phyloP scores from a whole-genome alignment of 2,888 invertebrate genomes.

The Torymus texanus region DNA sequence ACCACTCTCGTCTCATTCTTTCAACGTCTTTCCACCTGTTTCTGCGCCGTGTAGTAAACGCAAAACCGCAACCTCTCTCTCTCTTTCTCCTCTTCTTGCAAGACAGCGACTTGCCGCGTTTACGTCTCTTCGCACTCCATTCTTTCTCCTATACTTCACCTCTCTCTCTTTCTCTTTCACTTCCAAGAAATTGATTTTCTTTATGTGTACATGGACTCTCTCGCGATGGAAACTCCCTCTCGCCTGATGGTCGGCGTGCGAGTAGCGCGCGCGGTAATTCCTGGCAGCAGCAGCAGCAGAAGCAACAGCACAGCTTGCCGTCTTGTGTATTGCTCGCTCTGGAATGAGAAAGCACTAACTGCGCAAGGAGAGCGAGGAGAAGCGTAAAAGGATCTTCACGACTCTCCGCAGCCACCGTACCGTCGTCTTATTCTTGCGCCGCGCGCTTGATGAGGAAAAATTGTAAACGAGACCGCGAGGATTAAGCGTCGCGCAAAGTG shows the following conservation, averaged over 20 bases:
- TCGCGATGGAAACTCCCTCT: slow-evolving; percentile 5
- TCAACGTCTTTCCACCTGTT: too few species aligned
- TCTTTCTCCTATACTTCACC: neutral
- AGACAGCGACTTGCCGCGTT: neutral
- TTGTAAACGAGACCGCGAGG: slow-evolving; percentile 1
- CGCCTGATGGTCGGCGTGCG: slow-evolving; percentile 3
- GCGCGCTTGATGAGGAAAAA: neutral
- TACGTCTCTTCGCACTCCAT: neutral
- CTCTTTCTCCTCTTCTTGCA: too few species aligned
- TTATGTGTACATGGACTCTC: slow-evolving; percentile 13
- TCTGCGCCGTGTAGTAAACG: too few species aligned
- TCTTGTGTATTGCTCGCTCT: slow-evolving; percentile 17
- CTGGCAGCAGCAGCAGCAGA: neutral
- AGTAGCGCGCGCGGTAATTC: slow-evolving; percentile 9
- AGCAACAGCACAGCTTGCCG: neutral
- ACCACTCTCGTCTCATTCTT: too few species aligned
- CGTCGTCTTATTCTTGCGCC: too few species aligned
- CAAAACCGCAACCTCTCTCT: too few species aligned
- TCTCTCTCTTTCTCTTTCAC: neutral
- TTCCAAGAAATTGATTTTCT: slow-evolving; percentile 46
- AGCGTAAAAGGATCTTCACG: slow-evolving; percentile 32
- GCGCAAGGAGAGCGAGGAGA: neutral
- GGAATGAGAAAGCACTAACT: slow-evolving; percentile 30
- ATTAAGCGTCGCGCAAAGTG: slow-evolving; percentile 12
- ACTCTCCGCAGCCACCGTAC: neutral